phyloP scores from a whole-genome alignment of 2,113 vertebrate genomes.

The Crypturellus undulatus region DNA sequence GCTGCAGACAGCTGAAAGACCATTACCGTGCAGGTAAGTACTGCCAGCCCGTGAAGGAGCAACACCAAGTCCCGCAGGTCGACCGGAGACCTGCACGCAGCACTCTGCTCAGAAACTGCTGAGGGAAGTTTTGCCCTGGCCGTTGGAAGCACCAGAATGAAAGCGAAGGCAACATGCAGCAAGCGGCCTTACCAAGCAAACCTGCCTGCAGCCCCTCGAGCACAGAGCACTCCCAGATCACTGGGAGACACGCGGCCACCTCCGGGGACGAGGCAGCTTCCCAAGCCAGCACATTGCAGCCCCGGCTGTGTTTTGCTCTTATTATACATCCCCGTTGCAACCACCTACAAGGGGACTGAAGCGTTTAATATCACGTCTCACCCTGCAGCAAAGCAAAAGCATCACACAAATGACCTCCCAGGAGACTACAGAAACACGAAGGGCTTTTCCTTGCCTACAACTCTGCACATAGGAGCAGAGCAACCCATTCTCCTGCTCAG shows the following conservation, averaged over 20 bases:
- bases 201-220: background rate
- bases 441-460: background rate
- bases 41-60: background rate
- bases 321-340: background rate
- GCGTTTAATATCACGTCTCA: background rate
- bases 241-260: background rate
- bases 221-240: background rate
- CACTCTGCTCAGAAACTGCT: background rate
- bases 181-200: background rate
- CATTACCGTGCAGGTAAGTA: background rate
- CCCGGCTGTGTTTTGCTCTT: background rate
- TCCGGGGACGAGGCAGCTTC: background rate
- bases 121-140: background rate
- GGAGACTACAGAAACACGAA: background rate
- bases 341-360: background rate
- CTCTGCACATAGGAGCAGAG: background rate
- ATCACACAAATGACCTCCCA: background rate
- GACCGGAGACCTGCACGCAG: background rate
- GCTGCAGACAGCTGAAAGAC: background rate
- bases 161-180: background rate
- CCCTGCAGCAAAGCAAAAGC: background rate
- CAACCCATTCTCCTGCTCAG: background rate
- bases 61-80: background rate
- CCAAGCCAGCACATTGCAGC: background rate
- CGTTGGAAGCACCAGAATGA: background rate